Evolutionary conservation across 2,888 invertebrate species (phyloP), one percentile per base, ranked within the genome.

Genomic region (Tetheella fluctuosa): DNA sequence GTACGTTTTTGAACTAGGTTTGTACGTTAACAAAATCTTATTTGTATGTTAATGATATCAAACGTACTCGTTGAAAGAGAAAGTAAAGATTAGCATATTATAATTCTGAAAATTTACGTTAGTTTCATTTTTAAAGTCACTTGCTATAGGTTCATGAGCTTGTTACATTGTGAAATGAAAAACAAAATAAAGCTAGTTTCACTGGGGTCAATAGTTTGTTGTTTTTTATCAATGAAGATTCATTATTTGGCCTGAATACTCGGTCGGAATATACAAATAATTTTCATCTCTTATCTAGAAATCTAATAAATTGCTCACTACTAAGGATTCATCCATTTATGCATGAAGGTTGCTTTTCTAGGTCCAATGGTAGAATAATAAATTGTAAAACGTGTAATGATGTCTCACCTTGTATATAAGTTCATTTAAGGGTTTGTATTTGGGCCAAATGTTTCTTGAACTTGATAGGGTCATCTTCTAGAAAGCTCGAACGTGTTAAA

Each of bases 1-100:
- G 59, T 28, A 30, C 23, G 17, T 54, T 30, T 15, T 30, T 30
- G 17, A 54, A 54, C 54, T 54, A 28, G 54, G 7, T 10, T 20
- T 48, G 10, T 20, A 8, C 17, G 17, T 17, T 30, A 54, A 54
- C 30, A 28, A 28, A 34, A 54, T 54, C 54, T 30, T 54, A 54
- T 54, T 54, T 54, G 54, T 54, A 54, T 54, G 54, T n/a, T 54
- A 54, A 54, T 54, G 30, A 17, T 17, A 30, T 17, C 20, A 55
- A 55, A 48, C 48, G 48, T 48, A 20, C 48, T 48, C 7, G 48
- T 20, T 8, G 48, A 37, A 54, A 37, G 34, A 55, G 20, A 55
- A 55, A 37, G 55, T 55, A 12, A 37, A 3, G 20, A 55, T 55
- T 55, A 54, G 28, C 54, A 54, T 53, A 54, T 54, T 17, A 54